phyloP scores from a whole-genome alignment of 2,888 invertebrate species.

The Andrena bucephala region DNA sequence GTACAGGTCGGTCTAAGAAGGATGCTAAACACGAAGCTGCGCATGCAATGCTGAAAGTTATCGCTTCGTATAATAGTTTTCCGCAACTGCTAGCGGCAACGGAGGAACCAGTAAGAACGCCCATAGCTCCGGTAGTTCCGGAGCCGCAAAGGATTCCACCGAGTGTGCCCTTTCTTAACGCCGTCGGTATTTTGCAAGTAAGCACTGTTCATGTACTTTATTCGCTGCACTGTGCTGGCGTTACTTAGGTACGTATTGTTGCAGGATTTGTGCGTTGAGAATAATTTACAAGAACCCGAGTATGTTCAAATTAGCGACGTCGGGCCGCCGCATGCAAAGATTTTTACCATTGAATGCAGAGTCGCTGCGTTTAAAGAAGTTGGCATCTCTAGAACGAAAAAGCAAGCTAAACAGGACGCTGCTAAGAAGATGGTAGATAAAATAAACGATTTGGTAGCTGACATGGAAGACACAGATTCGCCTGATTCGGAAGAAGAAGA shows the following conservation, averaged over 20 bases:
- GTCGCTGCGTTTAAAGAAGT: conserved; percentile 86
- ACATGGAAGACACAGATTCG: not conserved
- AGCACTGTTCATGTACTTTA: conserved; percentile 13
- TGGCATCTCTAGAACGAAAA: conserved; percentile 88
- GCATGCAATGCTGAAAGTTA: conserved; percentile 80
- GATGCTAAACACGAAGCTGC: conserved; percentile 85
- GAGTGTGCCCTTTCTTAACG: conserved; percentile 78
- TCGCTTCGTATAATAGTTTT: conserved; percentile 75
- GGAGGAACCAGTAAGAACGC: conserved; percentile 76
- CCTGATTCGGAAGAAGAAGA: not conserved
- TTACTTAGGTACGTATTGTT: conserved; percentile 49
- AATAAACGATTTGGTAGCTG: conserved; percentile 71
- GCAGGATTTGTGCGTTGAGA: conserved; percentile 80
- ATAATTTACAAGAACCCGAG: conserved; percentile 86
- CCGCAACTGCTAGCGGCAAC: conserved; percentile 78
- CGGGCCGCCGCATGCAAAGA: conserved; percentile 89
- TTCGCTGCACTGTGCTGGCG: conserved; percentile 5
- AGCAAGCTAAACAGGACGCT: conserved; percentile 88
- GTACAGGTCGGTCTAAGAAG: conserved; percentile 84
- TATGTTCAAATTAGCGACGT: conserved; percentile 88
- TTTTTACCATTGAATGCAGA: conserved; percentile 87
- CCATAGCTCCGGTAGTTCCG: conserved; percentile 67
- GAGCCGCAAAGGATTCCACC: conserved; percentile 65
- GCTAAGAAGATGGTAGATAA: conserved; percentile 85
- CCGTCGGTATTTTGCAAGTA: conserved; percentile 81